phyloP scores from a whole-genome alignment of 2,113 vertebrate genomes.

The Falcunculus frontatus region DNA sequence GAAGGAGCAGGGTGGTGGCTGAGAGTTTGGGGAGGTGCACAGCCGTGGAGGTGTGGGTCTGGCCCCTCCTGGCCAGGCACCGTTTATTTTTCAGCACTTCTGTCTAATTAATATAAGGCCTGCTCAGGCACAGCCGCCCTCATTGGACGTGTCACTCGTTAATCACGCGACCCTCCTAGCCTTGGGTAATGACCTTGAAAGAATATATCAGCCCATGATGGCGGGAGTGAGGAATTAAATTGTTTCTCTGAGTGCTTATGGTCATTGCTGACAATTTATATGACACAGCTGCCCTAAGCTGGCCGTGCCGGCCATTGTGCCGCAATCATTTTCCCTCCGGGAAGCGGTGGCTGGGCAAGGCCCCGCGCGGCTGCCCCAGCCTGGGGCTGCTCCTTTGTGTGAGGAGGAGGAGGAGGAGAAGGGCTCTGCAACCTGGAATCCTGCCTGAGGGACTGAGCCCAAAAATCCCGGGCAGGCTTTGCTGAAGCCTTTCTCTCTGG shows the following conservation, averaged over 20 bases:
- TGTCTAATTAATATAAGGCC: slow-evolving; percentile 96
- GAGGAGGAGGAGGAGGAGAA: slow-evolving; percentile 15
- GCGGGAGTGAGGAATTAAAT: slow-evolving; percentile 98
- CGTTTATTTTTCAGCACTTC: slow-evolving; percentile 84
- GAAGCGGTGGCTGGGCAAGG: slow-evolving; percentile 40
- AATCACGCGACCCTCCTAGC: slow-evolving; percentile 98
- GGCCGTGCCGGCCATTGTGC: slow-evolving; percentile 65
- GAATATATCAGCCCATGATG: slow-evolving; percentile 99
- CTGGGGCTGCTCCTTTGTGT: slow-evolving; percentile 38
- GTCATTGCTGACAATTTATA: slow-evolving; percentile 98
- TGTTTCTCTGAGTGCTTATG: slow-evolving; percentile 99
- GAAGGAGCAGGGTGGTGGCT: background rate
- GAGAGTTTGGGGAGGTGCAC: slow-evolving; percentile 28
- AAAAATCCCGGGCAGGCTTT: background rate
- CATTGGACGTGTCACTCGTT: slow-evolving; percentile 96
- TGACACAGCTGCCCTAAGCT: slow-evolving; percentile 81
- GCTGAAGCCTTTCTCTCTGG: background rate
- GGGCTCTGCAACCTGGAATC: slow-evolving; percentile 16
- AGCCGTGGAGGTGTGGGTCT: slow-evolving; percentile 41
- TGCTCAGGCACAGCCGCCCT: slow-evolving; percentile 89
- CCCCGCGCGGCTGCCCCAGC: background rate
- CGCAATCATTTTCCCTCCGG: slow-evolving; percentile 71
- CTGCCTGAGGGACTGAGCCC: background rate
- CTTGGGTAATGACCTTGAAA: slow-evolving; percentile 99
- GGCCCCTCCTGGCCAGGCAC: slow-evolving; percentile 71